Evolutionary conservation across 2,113 vertebrate genomes (phyloP), one percentile per base, ranked within the genome.

Genomic region (Puffinus mauretanicus): DNA sequence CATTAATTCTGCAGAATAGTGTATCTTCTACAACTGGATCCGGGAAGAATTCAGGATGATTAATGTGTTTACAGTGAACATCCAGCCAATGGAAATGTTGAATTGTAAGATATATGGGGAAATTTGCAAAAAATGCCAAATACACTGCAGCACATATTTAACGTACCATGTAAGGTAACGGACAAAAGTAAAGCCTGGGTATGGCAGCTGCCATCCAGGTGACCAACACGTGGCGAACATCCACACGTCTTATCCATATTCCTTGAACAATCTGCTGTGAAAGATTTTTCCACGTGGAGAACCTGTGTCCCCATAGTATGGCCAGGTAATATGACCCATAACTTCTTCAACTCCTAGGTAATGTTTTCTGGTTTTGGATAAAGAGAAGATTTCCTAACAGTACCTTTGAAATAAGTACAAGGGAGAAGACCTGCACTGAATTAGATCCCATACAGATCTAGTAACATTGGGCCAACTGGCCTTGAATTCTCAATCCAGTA

Each of bases 41-140:
- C 2, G 5, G 66, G 88, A 69, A 17, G 65, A 77, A 57, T 89
- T 82, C 66, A 89, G 81, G 52, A 82, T 94, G 96, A 97, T 97
- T 91, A 97, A 97, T 96, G 94, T 97, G 97, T 97, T 97, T 97
- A 95, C 95, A 77, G 66, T 30, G 54, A 86, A 54, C 83, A 93
- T 44, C 77, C 93, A 97, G 65, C 83, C 94, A 82, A 92, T 93
- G 86, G 83, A 97, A 96, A 84, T 9, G 21, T 38, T 57, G 34
- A 51, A 51, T n/a, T 86, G 10, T 36, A 54, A 94, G 62, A 73
- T 71, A 60, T 21, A 6, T 38, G 32, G n/a, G 24, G 51, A 89
- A 80, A 87, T 70, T 46, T 70, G n/a, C 30, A 60, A 36, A 81
- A 83, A 79, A 46, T 6, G 15, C n/a, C 49, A 91, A 82, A 82